phyloP scores from a whole-genome alignment of 2,888 invertebrate genomes.

The Hydraecia micacea region DNA sequence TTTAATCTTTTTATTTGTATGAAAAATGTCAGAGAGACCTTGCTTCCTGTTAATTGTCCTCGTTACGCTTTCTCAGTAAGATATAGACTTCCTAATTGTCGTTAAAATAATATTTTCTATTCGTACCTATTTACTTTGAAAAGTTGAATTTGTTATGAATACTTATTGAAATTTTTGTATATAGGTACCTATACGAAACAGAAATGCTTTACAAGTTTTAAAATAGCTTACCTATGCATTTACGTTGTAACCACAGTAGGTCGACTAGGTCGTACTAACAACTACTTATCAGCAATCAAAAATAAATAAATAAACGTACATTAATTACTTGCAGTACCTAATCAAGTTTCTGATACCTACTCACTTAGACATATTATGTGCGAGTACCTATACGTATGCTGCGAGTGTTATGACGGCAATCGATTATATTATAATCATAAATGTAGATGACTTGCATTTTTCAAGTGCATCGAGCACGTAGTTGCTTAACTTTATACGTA shows the following conservation, averaged over 20 bases:
- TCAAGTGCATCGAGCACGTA: slow-evolving; percentile 6
- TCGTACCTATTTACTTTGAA: too few species aligned
- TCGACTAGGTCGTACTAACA: too few species aligned
- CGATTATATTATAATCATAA: slow-evolving; percentile 19
- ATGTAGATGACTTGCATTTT: slow-evolving; percentile 20
- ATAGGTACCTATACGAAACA: too few species aligned
- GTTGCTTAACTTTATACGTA: background rate
- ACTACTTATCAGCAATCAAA: background rate
- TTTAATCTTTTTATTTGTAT: too few species aligned
- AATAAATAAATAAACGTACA: background rate
- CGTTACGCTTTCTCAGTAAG: background rate
- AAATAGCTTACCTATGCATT: background rate
- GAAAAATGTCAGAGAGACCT: slow-evolving; percentile 24
- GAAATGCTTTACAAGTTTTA: background rate
- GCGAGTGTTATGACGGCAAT: slow-evolving; percentile 17
- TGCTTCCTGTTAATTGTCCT: slow-evolving; percentile 12
- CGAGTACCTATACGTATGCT: background rate
- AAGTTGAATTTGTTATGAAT: too few species aligned
- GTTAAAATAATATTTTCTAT: slow-evolving; percentile 1
- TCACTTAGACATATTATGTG: background rate
- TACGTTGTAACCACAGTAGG: background rate
- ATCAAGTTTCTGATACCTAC: slow-evolving; percentile 1
- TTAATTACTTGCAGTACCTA: background rate
- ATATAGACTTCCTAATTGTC: background rate
- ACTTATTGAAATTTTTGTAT: too few species aligned